phyloP scores from a whole-genome alignment of 1,140 invertebrate species.

The Dinoponera quadriceps region DNA sequence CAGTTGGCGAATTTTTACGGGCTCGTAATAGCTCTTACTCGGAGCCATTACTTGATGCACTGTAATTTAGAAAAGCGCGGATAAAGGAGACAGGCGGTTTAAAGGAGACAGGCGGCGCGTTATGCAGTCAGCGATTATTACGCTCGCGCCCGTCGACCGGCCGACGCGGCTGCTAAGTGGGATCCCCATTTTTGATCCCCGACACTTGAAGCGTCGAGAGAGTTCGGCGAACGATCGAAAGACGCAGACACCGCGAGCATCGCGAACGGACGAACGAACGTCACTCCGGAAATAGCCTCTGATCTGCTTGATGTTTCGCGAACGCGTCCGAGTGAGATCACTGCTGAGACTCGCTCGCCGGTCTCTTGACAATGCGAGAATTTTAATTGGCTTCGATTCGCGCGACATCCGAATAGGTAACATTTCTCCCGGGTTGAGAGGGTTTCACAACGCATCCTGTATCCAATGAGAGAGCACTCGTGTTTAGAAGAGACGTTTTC shows the following conservation, averaged over 20 bases:
- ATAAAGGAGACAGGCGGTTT: constrained; percentile 20
- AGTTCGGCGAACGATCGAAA: constrained; percentile 26
- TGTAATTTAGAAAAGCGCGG: constrained; percentile 62
- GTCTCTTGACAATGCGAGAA: no score
- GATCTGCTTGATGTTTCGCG: constrained; percentile 10
- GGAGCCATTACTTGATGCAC: constrained; percentile 67
- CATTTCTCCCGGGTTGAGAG: no score
- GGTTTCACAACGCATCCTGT: no score
- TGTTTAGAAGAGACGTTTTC: no score
- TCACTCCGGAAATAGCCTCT: constrained; percentile 26
- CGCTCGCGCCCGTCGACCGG: constrained; percentile 17
- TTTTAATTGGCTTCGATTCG: no score
- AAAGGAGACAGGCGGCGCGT: neutral
- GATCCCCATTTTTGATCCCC: constrained; percentile 3
- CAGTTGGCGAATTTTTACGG: constrained; percentile 45
- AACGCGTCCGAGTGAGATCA: neutral
- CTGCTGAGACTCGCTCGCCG: neutral
- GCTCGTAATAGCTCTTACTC: constrained; percentile 62
- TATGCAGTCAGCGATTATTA: constrained; percentile 9
- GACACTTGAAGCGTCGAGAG: constrained; percentile 2
- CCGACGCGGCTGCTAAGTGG: constrained; percentile 31
- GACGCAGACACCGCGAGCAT: constrained; percentile 25
- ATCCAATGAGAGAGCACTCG: no score
- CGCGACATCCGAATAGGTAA: no score
- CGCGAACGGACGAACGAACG: constrained; percentile 1